These are phyloP conservation scores for Patiria miniata DNA, from an alignment of 35 echinoderm and acorn worm species.

Conservation along the genomic window DNA sequence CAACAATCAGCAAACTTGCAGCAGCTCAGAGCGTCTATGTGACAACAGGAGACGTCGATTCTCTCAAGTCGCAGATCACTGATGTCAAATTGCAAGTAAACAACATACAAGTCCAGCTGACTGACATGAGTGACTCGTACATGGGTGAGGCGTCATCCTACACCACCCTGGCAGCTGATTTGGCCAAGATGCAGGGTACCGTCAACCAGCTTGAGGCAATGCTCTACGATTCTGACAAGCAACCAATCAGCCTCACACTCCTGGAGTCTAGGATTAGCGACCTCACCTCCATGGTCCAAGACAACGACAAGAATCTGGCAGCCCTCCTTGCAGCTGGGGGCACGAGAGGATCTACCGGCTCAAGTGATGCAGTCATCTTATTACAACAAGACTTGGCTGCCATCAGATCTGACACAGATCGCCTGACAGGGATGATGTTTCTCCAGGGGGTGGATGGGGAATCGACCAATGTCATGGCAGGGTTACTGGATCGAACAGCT, in stretches of 20 bases:
- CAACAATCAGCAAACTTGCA: neutral
- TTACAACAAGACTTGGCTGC: neutral
- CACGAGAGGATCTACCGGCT: neutral
- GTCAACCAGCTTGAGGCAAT: slow-evolving; percentile 1
- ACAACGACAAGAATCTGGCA: slow-evolving; percentile 6
- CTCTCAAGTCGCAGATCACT: neutral
- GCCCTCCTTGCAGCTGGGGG: neutral
- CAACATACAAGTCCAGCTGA: neutral
- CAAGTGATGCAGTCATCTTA: neutral
- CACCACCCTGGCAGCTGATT: neutral
- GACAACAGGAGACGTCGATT: neutral
- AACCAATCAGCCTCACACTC: neutral
- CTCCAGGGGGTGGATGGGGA: neutral
- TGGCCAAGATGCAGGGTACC: slow-evolving; percentile 6
- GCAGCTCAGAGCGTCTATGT: slow-evolving; percentile 10
- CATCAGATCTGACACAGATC: neutral
- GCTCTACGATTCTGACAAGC: neutral
- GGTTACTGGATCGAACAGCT: neutral
- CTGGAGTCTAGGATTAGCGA: neutral
- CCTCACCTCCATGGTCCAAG: neutral
- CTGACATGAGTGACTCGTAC: slow-evolving; percentile 3
- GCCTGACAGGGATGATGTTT: neutral
- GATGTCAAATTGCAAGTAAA: neutral
- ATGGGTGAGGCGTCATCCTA: neutral
- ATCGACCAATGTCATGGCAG: neutral